Evolutionary conservation across 1,140 invertebrate species (phyloP).

Genomic region (Saxidomus purpurata): DNA sequence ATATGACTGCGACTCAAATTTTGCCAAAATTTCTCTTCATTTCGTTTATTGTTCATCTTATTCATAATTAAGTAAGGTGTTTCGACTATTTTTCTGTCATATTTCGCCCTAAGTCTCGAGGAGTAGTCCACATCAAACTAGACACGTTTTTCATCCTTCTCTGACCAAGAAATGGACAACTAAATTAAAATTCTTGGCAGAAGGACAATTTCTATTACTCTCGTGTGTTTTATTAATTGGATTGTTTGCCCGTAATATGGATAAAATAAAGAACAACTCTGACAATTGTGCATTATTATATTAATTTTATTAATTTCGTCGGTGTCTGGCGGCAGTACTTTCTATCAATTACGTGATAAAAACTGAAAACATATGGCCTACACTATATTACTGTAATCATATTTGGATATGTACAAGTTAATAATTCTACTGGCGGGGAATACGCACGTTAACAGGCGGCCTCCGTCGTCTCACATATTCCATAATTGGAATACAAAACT

Average conservation of each 20-base stretch:
- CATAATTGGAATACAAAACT: slow-evolving; percentile 20
- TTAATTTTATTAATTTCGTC: slow-evolving; percentile 52
- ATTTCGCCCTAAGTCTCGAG: slow-evolving; percentile 28
- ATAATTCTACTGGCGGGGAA: not conserved
- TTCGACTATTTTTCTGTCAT: slow-evolving; percentile 43
- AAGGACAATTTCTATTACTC: slow-evolving; percentile 30
- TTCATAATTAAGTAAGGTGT: slow-evolving; percentile 62
- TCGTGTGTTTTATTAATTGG: slow-evolving; percentile 49
- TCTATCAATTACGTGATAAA: slow-evolving; percentile 41
- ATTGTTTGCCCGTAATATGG: slow-evolving; percentile 39
- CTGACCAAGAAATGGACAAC: slow-evolving; percentile 50
- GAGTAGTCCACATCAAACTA: slow-evolving; percentile 24
- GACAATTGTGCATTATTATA: slow-evolving; percentile 38
- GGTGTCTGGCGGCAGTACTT: not conserved
- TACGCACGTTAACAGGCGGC: not conserved
- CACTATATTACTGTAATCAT: slow-evolving; percentile 40
- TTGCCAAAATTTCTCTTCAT: slow-evolving; percentile 44
- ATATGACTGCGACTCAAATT: slow-evolving; percentile 37
- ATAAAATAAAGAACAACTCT: slow-evolving; percentile 20
- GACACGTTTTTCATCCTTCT: slow-evolving; percentile 32
- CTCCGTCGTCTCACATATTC: not conserved
- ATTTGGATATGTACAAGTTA: slow-evolving; percentile 43
- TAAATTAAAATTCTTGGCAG: slow-evolving; percentile 44
- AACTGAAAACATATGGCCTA: slow-evolving; percentile 36
- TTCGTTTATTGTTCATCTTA: slow-evolving; percentile 23